Conservation (phyloP, 2,888 invertebrate species). For the Acrobasis consociella region DNA sequence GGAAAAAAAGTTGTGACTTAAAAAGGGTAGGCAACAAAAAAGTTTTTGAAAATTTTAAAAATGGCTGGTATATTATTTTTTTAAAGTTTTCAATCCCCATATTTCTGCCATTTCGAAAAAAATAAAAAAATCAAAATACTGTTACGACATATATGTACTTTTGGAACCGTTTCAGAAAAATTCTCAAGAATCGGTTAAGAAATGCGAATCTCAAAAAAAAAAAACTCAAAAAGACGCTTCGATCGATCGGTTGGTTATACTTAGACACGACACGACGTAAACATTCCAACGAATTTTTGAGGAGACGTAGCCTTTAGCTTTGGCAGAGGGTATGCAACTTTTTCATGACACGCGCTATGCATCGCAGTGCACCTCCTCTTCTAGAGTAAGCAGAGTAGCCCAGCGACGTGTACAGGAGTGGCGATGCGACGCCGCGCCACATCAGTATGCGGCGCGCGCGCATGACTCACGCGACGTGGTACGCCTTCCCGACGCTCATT, state of each 20-base stretch:
- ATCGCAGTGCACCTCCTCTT: constrained; percentile 1
- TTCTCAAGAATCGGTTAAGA: too few relatives aligned
- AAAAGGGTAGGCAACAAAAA: too few relatives aligned
- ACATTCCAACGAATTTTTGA: not conserved
- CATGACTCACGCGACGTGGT: constrained; percentile 63
- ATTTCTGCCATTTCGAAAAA: too few relatives aligned
- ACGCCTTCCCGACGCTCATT: constrained; percentile 54
- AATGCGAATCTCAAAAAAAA: too few relatives aligned
- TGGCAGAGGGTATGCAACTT: not conserved
- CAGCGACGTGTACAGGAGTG: constrained; percentile 33
- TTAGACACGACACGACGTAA: not conserved
- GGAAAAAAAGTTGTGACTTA: too few relatives aligned
- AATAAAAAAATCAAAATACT: too few relatives aligned
- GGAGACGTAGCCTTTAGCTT: not conserved
- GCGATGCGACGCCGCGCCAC: constrained; percentile 37
- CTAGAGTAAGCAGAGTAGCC: not conserved
- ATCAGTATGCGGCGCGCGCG: constrained; percentile 68
- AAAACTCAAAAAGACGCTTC: too few relatives aligned
- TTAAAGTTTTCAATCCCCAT: not conserved
- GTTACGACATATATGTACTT: too few relatives aligned
- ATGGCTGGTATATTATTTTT: too few relatives aligned
- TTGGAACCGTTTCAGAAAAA: too few relatives aligned
- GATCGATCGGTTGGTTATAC: too few relatives aligned
- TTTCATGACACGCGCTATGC: not conserved
- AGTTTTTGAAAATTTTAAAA: too few relatives aligned